A percentile compares a stretch with the other conserved stretches of the same genome.
Conservation (phyloP, 2,797 vertebrate species). For the Danionella dracula region DNA sequence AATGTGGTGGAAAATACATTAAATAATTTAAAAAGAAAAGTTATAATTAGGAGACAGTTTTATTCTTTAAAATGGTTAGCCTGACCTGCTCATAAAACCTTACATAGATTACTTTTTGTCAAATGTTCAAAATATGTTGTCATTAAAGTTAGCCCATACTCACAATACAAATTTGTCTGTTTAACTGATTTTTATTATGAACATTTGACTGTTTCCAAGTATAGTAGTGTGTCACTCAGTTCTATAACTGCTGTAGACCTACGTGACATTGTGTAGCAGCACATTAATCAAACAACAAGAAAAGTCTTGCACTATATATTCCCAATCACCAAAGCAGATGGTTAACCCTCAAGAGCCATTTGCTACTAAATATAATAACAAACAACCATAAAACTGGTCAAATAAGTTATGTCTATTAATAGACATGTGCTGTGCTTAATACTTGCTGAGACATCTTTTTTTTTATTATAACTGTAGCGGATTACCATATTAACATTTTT, state of each 20-base stretch:
- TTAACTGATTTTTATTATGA: background rate
- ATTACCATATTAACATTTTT: slow-evolving; percentile 71
- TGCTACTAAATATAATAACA: slow-evolving; percentile 30
- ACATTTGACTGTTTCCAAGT: background rate
- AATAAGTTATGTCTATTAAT: slow-evolving; percentile 3
- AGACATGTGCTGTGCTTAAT: slow-evolving; percentile 21
- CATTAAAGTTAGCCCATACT: too few species aligned
- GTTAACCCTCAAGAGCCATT: slow-evolving; percentile 30
- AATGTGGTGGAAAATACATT: too few species aligned
- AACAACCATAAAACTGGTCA: slow-evolving; percentile 19
- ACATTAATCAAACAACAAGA: background rate
- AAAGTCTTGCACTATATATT: slow-evolving; percentile 1
- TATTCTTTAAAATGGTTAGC: too few species aligned
- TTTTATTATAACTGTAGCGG: slow-evolving; percentile 64
- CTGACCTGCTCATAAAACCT: too few species aligned
- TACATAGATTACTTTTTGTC: too few species aligned
- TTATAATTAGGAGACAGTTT: too few species aligned
- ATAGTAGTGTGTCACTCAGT: background rate
- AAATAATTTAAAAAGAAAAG: too few species aligned
- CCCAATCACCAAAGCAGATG: slow-evolving; percentile 26
- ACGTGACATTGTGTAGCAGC: background rate
- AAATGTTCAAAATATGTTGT: too few species aligned
- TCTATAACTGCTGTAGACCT: background rate
- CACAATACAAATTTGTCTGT: too few species aligned
- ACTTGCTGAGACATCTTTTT: slow-evolving; percentile 38